Conservation (phyloP, 2,888 invertebrate species). For the Nebria brevicollis region DNA sequence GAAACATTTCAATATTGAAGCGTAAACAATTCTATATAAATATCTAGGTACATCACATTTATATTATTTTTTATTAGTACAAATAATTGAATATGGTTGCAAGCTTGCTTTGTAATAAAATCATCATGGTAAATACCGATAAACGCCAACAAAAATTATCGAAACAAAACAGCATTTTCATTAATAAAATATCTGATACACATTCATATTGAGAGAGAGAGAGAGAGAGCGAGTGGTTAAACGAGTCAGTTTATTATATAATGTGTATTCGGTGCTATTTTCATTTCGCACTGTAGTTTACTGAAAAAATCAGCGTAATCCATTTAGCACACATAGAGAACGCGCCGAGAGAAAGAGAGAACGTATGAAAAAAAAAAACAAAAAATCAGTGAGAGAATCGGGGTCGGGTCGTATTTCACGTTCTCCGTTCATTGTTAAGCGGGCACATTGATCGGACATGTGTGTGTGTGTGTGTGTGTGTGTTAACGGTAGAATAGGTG, state of each 20-base stretch:
- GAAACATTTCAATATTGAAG: not conserved
- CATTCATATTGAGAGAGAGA: not conserved
- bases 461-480: slow-evolving; percentile 3
- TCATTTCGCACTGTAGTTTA: slow-evolving; percentile 41
- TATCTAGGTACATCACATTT: too few relatives aligned
- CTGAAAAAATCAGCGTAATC: slow-evolving; percentile 45
- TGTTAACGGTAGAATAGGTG: slow-evolving; percentile 54
- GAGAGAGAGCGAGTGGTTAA: not conserved
- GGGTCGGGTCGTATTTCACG: slow-evolving; percentile 44
- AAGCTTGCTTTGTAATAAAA: too few relatives aligned
- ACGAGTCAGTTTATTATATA: slow-evolving; percentile 12
- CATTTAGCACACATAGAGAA: slow-evolving; percentile 35
- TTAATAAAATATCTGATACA: slow-evolving; percentile 17
- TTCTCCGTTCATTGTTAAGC: slow-evolving; percentile 44
- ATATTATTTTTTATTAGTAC: too few relatives aligned
- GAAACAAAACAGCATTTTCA: slow-evolving; percentile 10
- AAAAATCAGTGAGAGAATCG: slow-evolving; percentile 16
- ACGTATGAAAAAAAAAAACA: not conserved
- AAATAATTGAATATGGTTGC: too few relatives aligned
- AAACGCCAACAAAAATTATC: not conserved
- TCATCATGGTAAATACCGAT: not conserved
- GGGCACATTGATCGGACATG: slow-evolving; percentile 33
- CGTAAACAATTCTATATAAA: not conserved
- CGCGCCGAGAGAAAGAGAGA: slow-evolving; percentile 24
- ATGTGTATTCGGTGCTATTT: slow-evolving; percentile 31